Evolutionary conservation across 92 coral and sea anemone species (phyloP), one percentile per base, ranked within the genome.

Genomic region (Plumapathes pennacea): DNA sequence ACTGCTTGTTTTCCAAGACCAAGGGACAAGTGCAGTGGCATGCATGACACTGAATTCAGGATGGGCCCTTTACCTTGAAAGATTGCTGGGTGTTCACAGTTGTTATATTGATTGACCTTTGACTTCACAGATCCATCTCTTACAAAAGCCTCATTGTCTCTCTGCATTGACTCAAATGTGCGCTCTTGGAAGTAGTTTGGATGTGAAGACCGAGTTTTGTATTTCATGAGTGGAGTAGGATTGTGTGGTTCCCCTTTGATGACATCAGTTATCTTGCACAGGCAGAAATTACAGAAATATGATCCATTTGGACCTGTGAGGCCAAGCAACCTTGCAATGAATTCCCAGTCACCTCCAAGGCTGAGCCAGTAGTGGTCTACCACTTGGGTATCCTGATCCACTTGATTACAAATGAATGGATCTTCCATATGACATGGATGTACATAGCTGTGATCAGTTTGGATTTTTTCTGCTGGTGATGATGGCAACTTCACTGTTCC

Each of bases 1-100:
- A 76, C 20, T 13, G 50, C 37, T 59, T 67, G 83, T 23, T 67
- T 69, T 36, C 83, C 83, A 21, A 76, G 36, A 8, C 83, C 83
- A 13, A 76, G 62, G 20, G 62, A 50, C 25, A 67, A 20, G 18
- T 66, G 77, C 14, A 76, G 76, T 6, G 83, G 77, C 77, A 76
- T 59, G 22, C 76, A 70, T 13, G 77, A 56, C 49, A 66, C 68
- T 31, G 57, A 44, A 24, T 46, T 41, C 38, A 57, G 51, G 14
- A 67, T 77, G 12, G 45, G 54, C 11, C 77, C 76, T 13, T 54
- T 42, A 25, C 40, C 49, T 11, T 48, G 32, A 43, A 54, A 44
- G 36, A 74, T 48, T 0, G 82, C 51, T 20, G 8, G 25, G 27
- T 25, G 14, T 25, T 67, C 63, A 49, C 49, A 77, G 77, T 69